Conservation (phyloP, 2,113 vertebrate genomes). For the Melanotaenia duboulayi region DNA sequence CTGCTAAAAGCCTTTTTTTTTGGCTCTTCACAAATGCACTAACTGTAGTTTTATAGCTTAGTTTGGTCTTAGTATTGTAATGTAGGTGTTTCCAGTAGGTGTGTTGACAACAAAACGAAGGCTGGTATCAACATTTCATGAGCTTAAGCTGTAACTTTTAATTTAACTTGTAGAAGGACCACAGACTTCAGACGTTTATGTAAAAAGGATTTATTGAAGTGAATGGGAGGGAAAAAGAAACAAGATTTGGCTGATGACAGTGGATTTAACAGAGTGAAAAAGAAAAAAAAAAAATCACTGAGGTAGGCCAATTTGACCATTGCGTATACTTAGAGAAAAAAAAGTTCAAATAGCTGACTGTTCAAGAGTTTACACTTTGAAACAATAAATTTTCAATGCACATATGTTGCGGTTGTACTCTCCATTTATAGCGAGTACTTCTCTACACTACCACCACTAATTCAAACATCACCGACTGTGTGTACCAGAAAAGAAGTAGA, state of each 20-base stretch:
- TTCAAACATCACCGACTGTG: slow-evolving; percentile 56
- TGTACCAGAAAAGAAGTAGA: slow-evolving; percentile 58
- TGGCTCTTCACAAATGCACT: not conserved
- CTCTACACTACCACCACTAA: slow-evolving; percentile 66
- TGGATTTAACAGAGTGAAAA: slow-evolving; percentile 72
- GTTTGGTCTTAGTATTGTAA: not conserved
- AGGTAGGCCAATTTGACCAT: slow-evolving; percentile 75
- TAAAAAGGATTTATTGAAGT: slow-evolving; percentile 96
- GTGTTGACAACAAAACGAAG: not conserved
- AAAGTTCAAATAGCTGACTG: slow-evolving; percentile 71
- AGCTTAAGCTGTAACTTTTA: not conserved
- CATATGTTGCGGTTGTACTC: slow-evolving; percentile 52
- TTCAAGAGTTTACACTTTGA: slow-evolving; percentile 73
- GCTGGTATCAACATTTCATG: not conserved
- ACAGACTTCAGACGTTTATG: slow-evolving; percentile 85
- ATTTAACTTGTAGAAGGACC: slow-evolving; percentile 42
- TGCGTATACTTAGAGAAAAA: slow-evolving; percentile 54
- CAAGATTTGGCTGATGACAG: slow-evolving; percentile 86
- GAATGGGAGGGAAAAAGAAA: slow-evolving; percentile 85
- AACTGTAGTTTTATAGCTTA: not conserved
- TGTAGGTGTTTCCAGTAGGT: too few relatives aligned
- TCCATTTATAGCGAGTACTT: slow-evolving; percentile 58
- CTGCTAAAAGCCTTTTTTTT: not conserved
- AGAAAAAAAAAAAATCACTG: slow-evolving; percentile 45
- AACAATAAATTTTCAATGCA: slow-evolving; percentile 71